Conservation (phyloP, 2,888 invertebrate species). For the Plusia festucae region DNA sequence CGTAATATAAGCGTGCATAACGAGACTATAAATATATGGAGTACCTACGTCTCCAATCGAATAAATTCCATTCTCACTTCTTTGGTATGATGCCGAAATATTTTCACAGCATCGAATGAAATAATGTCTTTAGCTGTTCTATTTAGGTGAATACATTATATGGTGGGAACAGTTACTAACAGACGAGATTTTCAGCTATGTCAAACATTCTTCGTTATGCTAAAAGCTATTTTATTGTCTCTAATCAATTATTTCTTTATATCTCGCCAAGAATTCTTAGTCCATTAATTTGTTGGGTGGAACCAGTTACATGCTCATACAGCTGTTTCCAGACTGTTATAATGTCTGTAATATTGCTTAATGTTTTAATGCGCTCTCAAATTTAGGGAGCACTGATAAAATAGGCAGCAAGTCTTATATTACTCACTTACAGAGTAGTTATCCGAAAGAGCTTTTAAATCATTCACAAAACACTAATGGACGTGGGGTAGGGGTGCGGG, state of each 20-base stretch:
- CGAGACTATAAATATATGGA: slow-evolving; percentile 38
- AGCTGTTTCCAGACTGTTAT: slow-evolving; percentile 58
- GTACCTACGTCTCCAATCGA: slow-evolving; percentile 37
- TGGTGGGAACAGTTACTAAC: slow-evolving; percentile 39
- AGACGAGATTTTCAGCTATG: slow-evolving; percentile 46
- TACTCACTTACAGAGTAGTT: slow-evolving; percentile 90
- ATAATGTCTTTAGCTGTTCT: slow-evolving; percentile 34
- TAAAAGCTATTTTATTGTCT: slow-evolving; percentile 60
- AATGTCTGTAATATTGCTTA: slow-evolving; percentile 69
- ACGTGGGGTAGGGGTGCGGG: slow-evolving; percentile 81
- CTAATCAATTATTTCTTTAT: slow-evolving; percentile 57
- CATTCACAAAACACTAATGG: slow-evolving; percentile 90
- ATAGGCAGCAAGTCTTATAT: slow-evolving; percentile 89
- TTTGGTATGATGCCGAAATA: slow-evolving; percentile 8
- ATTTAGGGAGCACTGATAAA: slow-evolving; percentile 89
- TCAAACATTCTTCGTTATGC: slow-evolving; percentile 59
- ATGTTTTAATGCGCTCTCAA: slow-evolving; percentile 89
- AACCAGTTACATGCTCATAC: slow-evolving; percentile 63
- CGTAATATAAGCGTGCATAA: slow-evolving; percentile 37
- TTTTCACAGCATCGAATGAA: slow-evolving; percentile 12
- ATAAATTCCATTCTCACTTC: slow-evolving; percentile 33
- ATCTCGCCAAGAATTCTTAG: slow-evolving; percentile 60
- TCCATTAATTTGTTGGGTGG: slow-evolving; percentile 69
- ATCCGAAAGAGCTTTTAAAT: slow-evolving; percentile 90
- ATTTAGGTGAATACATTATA: slow-evolving; percentile 46